Evolutionary conservation across 2,888 invertebrate species (phyloP).

Genomic region (Malthinus seriepunctatus): DNA sequence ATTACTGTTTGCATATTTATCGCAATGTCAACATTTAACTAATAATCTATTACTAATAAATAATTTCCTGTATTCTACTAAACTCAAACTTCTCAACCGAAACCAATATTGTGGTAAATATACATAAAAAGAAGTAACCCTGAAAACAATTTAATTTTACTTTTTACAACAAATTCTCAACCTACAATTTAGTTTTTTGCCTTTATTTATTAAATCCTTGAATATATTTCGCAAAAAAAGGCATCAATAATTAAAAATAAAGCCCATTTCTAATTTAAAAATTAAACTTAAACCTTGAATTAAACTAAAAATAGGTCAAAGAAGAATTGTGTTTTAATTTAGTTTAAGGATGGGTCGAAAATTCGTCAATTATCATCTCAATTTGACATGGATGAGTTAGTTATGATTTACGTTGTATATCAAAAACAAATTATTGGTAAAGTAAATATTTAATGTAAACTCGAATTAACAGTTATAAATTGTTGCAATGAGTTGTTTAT

Average conservation of each 20-base stretch:
- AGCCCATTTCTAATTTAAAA: neutral
- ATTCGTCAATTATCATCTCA: neutral
- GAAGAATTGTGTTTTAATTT: neutral
- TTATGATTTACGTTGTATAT: neutral
- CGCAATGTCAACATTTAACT: conserved; percentile 4
- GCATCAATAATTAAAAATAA: neutral
- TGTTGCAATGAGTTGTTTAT: too few relatives aligned
- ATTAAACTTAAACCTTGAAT: conserved; percentile 1
- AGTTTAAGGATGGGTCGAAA: conserved; percentile 2
- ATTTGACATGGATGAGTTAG: neutral
- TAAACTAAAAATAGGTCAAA: neutral
- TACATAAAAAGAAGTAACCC: conserved; percentile 9
- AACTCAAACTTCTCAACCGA: conserved; percentile 13
- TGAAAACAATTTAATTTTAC: conserved; percentile 9
- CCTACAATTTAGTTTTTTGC: neutral
- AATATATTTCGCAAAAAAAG: neutral
- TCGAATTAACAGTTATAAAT: too few relatives aligned
- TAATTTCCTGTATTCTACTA: conserved; percentile 7
- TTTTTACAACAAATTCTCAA: conserved; percentile 6
- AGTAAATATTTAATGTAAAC: too few relatives aligned
- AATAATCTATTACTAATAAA: conserved; percentile 2
- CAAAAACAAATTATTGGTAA: too few relatives aligned
- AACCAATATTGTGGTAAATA: conserved; percentile 1
- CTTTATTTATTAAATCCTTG: neutral
- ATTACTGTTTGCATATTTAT: neutral